Evolutionary conservation across 2,888 invertebrate species (phyloP).

Genomic region (Drosophila paramelanica): DNA sequence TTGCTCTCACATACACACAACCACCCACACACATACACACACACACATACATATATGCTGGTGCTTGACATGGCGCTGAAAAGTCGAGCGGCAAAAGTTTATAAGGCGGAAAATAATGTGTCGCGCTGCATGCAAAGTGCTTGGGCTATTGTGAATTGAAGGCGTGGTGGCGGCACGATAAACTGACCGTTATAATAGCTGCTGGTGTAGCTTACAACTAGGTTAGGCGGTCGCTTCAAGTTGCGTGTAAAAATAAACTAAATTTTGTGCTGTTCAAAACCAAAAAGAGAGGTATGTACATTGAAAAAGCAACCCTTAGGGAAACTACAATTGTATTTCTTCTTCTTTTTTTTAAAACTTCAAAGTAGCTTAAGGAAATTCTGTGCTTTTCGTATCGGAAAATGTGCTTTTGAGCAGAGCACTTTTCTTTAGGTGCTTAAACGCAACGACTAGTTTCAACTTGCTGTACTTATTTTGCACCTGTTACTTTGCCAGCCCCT

Average conservation of each 20-base stretch:
- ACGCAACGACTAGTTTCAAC: slow-evolving; percentile 12
- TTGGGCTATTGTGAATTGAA: slow-evolving; percentile 26
- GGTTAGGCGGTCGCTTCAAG: slow-evolving; percentile 23
- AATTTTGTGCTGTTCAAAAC: not conserved
- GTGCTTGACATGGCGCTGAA: slow-evolving; percentile 50
- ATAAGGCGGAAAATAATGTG: slow-evolving; percentile 77
- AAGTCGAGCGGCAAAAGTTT: slow-evolving; percentile 70
- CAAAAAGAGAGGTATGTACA: not conserved
- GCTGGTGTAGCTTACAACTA: slow-evolving; percentile 31
- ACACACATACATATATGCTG: not conserved
- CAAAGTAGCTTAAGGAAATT: slow-evolving; percentile 28
- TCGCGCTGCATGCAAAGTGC: slow-evolving; percentile 68
- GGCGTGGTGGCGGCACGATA: slow-evolving; percentile 29
- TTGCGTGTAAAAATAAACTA: slow-evolving; percentile 35
- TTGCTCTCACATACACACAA: slow-evolving; percentile 19
- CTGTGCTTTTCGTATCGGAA: not conserved
- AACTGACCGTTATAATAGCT: slow-evolving; percentile 60
- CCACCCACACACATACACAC: not conserved
- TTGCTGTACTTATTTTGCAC: slow-evolving; percentile 26
- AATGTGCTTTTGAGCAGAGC: not conserved
- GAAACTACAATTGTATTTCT: slow-evolving; percentile 15
- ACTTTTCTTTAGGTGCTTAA: slow-evolving; percentile 12
- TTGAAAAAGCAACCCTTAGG: not conserved
- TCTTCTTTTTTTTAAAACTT: not conserved
- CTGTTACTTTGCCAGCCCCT: slow-evolving; percentile 11